phyloP scores from a whole-genome alignment of 2,113 vertebrate species.

The Prietella phreatophila region DNA sequence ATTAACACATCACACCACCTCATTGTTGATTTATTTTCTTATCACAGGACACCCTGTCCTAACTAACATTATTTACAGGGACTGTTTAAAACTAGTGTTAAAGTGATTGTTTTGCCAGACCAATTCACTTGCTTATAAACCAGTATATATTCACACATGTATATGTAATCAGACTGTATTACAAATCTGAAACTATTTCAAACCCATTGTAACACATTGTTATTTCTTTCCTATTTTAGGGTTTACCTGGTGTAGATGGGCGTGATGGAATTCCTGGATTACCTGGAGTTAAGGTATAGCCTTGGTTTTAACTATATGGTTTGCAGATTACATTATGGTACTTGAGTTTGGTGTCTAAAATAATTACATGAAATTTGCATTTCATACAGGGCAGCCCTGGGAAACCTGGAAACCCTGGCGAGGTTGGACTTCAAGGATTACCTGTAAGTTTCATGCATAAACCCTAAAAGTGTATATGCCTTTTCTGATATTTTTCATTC shows the following conservation, averaged over 20 bases:
- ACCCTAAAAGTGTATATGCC: conserved; percentile 2
- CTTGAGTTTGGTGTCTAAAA: neutral
- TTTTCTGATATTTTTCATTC: neutral
- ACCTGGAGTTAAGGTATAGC: conserved; percentile 89
- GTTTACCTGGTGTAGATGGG: conserved; percentile 88
- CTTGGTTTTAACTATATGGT: conserved; percentile 74
- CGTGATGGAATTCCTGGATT: conserved; percentile 94
- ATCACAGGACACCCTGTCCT: too few relatives aligned
- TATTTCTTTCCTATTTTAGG: conserved; percentile 67
- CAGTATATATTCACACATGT: neutral
- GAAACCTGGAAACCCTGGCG: conserved; percentile 87
- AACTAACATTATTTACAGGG: neutral
- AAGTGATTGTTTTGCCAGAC: neutral
- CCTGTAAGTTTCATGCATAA: conserved; percentile 81
- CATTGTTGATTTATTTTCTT: neutral
- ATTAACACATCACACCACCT: neutral
- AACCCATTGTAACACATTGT: neutral
- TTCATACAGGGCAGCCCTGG: conserved; percentile 80
- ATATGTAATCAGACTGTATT: neutral
- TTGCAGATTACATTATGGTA: conserved; percentile 39
- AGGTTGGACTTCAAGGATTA: conserved; percentile 86
- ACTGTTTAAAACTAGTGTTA: neutral
- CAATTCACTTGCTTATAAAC: neutral
- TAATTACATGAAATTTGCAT: neutral
- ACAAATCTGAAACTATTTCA: neutral